Evolutionary conservation across 2,797 vertebrate genomes (phyloP), one percentile per base, ranked within the genome.

Genomic region (Pygocentrus nattereri): DNA sequence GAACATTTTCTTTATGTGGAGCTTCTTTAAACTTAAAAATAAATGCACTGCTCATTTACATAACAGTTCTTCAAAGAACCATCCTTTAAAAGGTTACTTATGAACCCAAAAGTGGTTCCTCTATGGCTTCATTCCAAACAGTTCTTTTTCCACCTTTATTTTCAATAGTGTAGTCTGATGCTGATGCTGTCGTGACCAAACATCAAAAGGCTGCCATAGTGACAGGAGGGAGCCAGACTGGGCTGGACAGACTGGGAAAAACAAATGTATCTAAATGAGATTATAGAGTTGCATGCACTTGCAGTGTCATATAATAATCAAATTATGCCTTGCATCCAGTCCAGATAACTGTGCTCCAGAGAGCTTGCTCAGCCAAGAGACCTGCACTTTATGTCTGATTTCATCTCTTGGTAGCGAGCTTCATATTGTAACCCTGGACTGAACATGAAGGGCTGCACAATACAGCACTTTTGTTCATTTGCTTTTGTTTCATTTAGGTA

Each of bases 231-330:
- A 74, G 52, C 34, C 64, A 78, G 67, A 72, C 27, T 47, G 64
- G 71, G 23, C 62, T 23, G n/a, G n/a, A n/a, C n/a, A n/a, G 56
- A 72, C 61, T 5, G n/a, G 47, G 76, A 41, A 64, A 49, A 67
- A 31, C 49, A 83, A 77, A 76, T 58, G 44, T 44, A 56, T 69
- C 4, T 65, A 74, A 86, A 84, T 68, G 75, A 58, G 74, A 84
- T 80, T 84, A 83, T 10, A 68, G 59, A 49, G 30, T n/a, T 76
- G 64, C 67, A 65, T 76, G 72, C 52, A 72, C 70, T 13, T 13
- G 30, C 83, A 72, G 82, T 38, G 12, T 38, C n/a, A 54, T 74
- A 49, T 59, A 65, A 47, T 86, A 82, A 89, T 85, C 81, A 73
- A 74, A 87, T 85, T 81, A 83, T 34, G 64, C 41, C 62, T 70